Evolutionary conservation across 2,888 invertebrate species (phyloP), one percentile per base, ranked within the genome.

Genomic region (Hirtodrosophila cameraria): DNA sequence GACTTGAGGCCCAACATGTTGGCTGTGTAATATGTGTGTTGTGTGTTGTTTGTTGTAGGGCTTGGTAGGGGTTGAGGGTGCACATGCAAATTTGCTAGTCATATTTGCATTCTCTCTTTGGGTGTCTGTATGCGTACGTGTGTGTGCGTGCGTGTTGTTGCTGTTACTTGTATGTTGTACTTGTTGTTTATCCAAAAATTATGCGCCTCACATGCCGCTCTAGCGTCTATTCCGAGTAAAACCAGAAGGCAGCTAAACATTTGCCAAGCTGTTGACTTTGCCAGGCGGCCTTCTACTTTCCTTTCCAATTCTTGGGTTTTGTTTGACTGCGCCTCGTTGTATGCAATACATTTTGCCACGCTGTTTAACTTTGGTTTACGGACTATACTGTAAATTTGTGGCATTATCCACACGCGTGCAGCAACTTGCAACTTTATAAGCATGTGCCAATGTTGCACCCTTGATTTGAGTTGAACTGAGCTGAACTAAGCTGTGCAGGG

Each of bases 151-250:
- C 39, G 35, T 55, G 30, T 20, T n/a, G 12, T n/a, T 66, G 43
- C 33, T 50, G 35, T 27, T 53, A 57, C 58, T 62, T 64, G 53
- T 74, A 42, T 71, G 30, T 53, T 59, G 43, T 52, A 41, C 36
- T 54, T 65, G 75, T 46, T 74, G 83, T 78, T 72, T 84, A 70
- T 64, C 78, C 81, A 74, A 84, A 78, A 79, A 84, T 77, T 81
- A 77, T 79, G 48, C 64, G 57, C 66, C 55, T 69, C 62, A 31
- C 64, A 54, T 68, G 71, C 75, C 54, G 25, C 49, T 18, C 8
- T 31, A 16, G 49, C 45, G 35, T n/a, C 11, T 13, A 9, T 12
- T 28, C 11, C 9, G 27, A 16, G 36, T 23, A 53, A 58, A 58
- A 59, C 41, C 59, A 70, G 58, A 65, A 50, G 61, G 71, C 69